phyloP scores from a whole-genome alignment of 2,888 invertebrate genomes.

The Ectemnius cavifrons region DNA sequence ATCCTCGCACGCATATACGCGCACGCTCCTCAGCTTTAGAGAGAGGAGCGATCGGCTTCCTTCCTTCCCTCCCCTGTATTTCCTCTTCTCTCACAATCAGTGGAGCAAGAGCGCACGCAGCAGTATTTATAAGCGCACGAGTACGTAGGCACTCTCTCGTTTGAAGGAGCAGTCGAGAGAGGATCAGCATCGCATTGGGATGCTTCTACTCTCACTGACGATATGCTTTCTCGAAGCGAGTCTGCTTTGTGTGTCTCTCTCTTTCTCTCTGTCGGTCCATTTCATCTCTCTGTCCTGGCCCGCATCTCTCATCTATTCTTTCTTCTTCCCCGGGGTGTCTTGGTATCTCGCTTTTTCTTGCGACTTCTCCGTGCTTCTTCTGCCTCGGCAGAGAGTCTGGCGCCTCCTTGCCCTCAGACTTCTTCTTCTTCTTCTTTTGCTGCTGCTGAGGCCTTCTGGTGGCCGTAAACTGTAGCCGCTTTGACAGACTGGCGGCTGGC shows the following conservation, averaged over 20 bases:
- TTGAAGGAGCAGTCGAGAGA: background rate
- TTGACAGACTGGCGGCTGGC: constrained; percentile 75
- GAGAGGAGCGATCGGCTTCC: constrained; percentile 28
- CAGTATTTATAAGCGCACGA: constrained; percentile 54
- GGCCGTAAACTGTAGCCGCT: constrained; percentile 67
- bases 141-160: constrained; percentile 11
- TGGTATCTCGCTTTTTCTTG: background rate
- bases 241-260: background rate
- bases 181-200: background rate
- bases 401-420: background rate
- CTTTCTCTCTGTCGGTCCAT: background rate
- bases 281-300: background rate
- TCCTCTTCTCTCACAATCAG: constrained; percentile 21
- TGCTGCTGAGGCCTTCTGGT: constrained; percentile 31
- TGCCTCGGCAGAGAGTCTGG: background rate
- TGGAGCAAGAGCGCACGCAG: constrained; percentile 32
- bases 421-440: constrained; percentile 6
- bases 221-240: background rate
- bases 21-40: constrained; percentile 23
- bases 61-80: constrained; percentile 42
- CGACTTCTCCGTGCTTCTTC: background rate
- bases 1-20: constrained; percentile 41
- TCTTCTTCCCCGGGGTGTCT: background rate
- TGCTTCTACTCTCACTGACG: background rate
- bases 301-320: background rate